These are phyloP conservation scores for Alcedo atthis DNA, from an alignment of 2,797 vertebrate species.

Conservation along the genomic window DNA sequence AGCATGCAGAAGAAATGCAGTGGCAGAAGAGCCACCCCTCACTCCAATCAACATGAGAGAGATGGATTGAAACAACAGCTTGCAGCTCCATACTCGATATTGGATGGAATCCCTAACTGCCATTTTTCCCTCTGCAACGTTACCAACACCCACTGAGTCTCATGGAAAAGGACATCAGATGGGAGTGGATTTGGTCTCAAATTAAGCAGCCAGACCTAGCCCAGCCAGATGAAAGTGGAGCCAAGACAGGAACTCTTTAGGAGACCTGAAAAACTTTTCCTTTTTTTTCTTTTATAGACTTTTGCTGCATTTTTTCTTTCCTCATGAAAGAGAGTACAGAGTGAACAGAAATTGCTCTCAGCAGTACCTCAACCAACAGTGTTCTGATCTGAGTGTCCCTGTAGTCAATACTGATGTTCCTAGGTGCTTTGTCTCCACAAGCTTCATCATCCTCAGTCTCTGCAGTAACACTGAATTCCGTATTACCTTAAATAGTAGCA, in stretches of 20 bases:
- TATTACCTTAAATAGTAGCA: slow-evolving; percentile 46
- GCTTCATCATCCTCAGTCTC: slow-evolving; percentile 72
- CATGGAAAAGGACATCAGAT: neutral
- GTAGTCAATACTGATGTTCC: slow-evolving; percentile 67
- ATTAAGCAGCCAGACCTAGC: neutral
- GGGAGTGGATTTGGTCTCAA: neutral
- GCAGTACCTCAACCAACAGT: slow-evolving; percentile 71
- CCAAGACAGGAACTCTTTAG: neutral
- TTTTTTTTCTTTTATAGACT: neutral
- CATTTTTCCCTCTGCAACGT: neutral
- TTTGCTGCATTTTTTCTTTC: neutral
- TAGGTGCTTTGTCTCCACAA: slow-evolving; percentile 74
- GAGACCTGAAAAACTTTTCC: neutral
- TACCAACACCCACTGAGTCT: neutral
- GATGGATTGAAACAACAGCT: neutral
- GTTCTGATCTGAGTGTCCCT: slow-evolving; percentile 78
- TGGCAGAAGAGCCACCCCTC: neutral
- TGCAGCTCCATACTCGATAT: neutral
- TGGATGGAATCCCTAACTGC: neutral
- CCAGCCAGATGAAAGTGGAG: neutral
- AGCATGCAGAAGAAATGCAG: neutral
- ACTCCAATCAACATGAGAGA: neutral
- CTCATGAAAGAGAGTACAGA: neutral
- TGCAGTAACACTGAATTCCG: slow-evolving; percentile 59
- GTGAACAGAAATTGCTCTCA: neutral